Evolutionary conservation across 2,797 vertebrate species (phyloP).

Genomic region (Lemur catta): DNA sequence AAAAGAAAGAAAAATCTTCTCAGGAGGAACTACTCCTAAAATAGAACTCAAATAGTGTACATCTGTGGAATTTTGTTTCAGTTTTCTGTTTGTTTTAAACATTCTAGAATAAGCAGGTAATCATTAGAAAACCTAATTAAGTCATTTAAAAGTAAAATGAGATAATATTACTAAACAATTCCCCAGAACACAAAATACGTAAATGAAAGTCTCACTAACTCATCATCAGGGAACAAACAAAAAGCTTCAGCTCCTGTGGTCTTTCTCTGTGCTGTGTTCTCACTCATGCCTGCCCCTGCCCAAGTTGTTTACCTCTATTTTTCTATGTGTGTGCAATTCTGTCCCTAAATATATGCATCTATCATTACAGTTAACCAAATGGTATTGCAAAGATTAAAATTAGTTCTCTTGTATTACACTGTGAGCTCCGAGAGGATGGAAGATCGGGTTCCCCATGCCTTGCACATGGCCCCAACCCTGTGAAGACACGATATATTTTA

Average conservation of each 20-base stretch:
- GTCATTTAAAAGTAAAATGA: constrained; percentile 1
- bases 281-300: neutral
- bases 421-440: neutral
- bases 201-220: neutral
- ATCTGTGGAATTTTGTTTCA: constrained; percentile 2
- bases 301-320: neutral
- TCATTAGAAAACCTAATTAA: constrained; percentile 32
- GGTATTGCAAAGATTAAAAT: neutral
- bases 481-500: neutral
- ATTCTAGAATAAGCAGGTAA: constrained; percentile 2
- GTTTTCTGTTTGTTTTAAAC: neutral
- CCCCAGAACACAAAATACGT: neutral
- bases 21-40: neutral
- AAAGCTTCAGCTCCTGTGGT: neutral
- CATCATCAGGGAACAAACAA: neutral
- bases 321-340: neutral
- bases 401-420: neutral
- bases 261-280: neutral
- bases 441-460: neutral
- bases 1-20: neutral
- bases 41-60: neutral
- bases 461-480: neutral
- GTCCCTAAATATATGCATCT: neutral
- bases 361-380: neutral
- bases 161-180: neutral